phyloP scores from a whole-genome alignment of 2,113 vertebrate species.

The Zosterops borbonicus region DNA sequence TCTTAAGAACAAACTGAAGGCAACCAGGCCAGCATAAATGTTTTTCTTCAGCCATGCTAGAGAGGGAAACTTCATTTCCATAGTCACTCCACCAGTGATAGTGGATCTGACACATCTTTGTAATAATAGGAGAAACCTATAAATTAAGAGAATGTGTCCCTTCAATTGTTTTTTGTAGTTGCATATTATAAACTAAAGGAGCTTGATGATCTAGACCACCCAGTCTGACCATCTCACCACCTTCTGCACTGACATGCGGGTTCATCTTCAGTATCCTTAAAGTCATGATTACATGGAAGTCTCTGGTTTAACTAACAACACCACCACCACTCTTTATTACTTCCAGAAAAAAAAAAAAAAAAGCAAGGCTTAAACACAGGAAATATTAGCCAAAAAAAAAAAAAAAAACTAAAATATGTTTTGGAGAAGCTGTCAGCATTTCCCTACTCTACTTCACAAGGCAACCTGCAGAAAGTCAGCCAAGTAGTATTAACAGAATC shows the following conservation, averaged over 20 bases:
- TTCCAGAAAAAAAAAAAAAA: fast-evolving
- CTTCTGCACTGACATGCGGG: background rate
- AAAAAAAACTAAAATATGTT: background rate
- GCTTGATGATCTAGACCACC: background rate
- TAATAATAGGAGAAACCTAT: background rate
- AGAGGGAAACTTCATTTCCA: background rate
- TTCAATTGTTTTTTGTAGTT: background rate
- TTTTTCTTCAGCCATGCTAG: background rate
- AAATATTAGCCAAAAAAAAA: background rate
- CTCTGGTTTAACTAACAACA: background rate
- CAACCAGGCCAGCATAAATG: background rate
- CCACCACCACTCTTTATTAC: background rate
- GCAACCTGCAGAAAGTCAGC: background rate
- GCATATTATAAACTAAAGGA: background rate
- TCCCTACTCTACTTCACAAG: background rate
- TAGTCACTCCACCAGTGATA: background rate
- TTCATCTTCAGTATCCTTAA: background rate
- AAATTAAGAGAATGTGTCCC: background rate
- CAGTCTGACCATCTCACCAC: background rate
- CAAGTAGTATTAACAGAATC: background rate
- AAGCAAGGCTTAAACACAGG: background rate
- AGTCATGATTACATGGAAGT: background rate
- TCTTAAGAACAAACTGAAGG: background rate
- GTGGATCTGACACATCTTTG: background rate
- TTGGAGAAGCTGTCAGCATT: background rate